Base-by-base conservation (phyloP, 2,797 vertebrate genomes). In the Rhynchonycteris naso region DNA sequence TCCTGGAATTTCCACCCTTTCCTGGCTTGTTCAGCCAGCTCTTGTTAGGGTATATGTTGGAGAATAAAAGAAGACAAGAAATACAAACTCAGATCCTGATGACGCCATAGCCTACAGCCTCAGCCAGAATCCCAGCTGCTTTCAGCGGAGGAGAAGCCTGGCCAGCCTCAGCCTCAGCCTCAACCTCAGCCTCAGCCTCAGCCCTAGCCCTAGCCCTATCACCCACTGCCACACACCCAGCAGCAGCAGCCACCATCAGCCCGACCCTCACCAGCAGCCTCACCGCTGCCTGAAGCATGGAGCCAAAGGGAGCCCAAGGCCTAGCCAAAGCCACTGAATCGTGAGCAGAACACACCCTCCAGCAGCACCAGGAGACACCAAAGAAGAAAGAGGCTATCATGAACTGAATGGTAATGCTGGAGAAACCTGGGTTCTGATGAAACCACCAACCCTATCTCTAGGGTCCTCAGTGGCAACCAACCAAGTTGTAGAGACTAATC, bases 311-410 rank as follows among this genome's bases (percentile, higher is more conserved):
- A 97, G 96, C 97, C 98, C 81, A 96, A 93, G 97, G 98, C 98
- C 97, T 98, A 98, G 90, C 97, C 97, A 82, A 98, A 98, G 97
- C 97, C 97, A 97, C 96, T 98, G 97, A 99, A 99, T 98, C 96
- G 99, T 99, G 99, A 99, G 97, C 98, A 98, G 98, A 98, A 98
- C 98, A 98, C 98, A 96, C 98, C 97, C 98, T 98, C 98, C 98
- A 99, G 98, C 98, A 98, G 98, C 98, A 98, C 98, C 99, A 98
- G 99, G 99, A 99, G 98, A 98, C 99, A 98, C 98, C 99, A 98
- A 98, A 98, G 98, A 99, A 99, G 99, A 99, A 99, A 99, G 98
- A 99, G 99, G 99, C 96, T 99, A 98, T 94, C 98, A 98, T 98
- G 99, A 99, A 98, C 97, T 99, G 97, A 99, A 98, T 97, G 98